Evolutionary conservation across 1,140 invertebrate species (phyloP), one percentile per base, ranked within the genome.

Genomic region (Apis laboriosa): DNA sequence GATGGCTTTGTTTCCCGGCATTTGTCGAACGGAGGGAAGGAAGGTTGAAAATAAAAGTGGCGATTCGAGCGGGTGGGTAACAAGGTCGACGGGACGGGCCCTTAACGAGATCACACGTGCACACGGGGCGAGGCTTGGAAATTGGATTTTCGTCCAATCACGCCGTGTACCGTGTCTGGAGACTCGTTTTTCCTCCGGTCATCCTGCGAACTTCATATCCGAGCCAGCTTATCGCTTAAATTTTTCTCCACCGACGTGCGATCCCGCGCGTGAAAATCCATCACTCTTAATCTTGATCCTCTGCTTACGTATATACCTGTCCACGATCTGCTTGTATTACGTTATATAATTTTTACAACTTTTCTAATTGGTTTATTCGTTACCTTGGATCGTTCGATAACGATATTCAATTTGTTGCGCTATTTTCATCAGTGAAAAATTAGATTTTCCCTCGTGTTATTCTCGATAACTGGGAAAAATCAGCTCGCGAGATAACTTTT

Each of bases 111-210:
- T 75, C 72, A 75, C 72, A 61, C 72, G 72, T 75, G 56, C 28
- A 34, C 12, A 21, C 13, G 72, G 72, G 72, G 61, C 56, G 72
- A n/a, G 49, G 56, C 34, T 7, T 75, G 72, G 56, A 75, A 75
- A 75, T 75, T 75, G 72, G 72, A 61, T 75, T 75, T 63, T 61
- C 72, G 72, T 49, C 58, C 72, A 75, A 75, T 75, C 72, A 61
- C 72, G 72, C 21, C 58, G 56, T 61, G 70, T 28, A 19, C 51
- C 56, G 34, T 19, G 72, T 49, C 58, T 61, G n/a, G 72, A 75
- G 72, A 75, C 58, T 75, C 72, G 72, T 61, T 75, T 63, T 24
- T 73, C 72, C n/a, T 61, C 61, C 61, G 72, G 72, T n/a, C 72
- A 34, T 56, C n/a, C 21, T n/a, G 9, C 1, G 11, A 61, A 7